Evolutionary conservation across 2,113 vertebrate genomes (phyloP), one percentile per base, ranked within the genome.

Genomic region (rabbit (Oryctolagus cuniculus)): DNA sequence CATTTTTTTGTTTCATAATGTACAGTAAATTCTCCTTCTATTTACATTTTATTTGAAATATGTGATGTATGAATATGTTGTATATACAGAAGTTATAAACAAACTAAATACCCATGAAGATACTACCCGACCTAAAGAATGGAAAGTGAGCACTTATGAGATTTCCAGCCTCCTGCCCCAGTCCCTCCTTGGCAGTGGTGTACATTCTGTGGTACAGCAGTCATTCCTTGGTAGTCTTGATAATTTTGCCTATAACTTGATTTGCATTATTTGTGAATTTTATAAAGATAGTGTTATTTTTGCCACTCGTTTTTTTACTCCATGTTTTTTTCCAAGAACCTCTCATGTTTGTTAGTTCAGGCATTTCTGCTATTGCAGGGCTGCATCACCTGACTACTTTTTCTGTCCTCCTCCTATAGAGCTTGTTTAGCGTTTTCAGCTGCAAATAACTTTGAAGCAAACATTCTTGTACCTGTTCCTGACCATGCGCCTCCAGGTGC

Each of bases 1-100:
- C 17, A 4, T 22, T 81, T 85, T 55, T 94, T 97, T 82, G 12
- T 89, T 91, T 94, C 38, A 58, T 69, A 81, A 66, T 88, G 64
- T 22, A 66, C 29, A 74, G 12, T 51, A 78, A 85, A 21, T 55
- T 84, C 38, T 79, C 74, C 89, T 85, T 67, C 11, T 6, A 67
- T 31, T 69, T 89, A 64, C 25, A 64, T 49, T 93, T 74, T 92
- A n/a, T 75, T 80, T 91, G n/a, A 78, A 16, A 5, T 44, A 12
- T 38, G 19, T 49, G 63, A 75, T n/a, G 51, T 67, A 25, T 31
- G 67, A 61, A 38, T 27, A 34, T 5, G 4, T 22, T 38, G 38
- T 82, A 25, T 15, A 44, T 44, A 44, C 51, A 22, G 80, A 49
- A 77, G 10, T 90, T 89, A 53, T 67, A 74, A 87, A 29, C 64